Conservation (phyloP, 2,888 invertebrate genomes). For the Apodemia zela region DNA sequence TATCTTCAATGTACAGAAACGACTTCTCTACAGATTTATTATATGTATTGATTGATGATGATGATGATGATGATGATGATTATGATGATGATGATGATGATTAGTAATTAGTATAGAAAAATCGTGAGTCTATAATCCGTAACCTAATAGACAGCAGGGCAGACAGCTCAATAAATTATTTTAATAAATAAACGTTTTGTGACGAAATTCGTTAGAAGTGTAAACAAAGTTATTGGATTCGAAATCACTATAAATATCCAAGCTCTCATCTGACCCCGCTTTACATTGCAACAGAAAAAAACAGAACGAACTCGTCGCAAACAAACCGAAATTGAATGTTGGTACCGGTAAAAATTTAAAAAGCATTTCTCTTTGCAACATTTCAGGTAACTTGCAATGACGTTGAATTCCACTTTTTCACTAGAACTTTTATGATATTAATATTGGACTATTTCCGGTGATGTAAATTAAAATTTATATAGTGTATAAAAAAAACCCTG, state of each 20-base stretch:
- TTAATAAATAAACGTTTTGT: too few species aligned
- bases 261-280: conserved; percentile 5
- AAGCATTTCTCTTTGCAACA: conserved; percentile 5
- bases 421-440: not conserved
- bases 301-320: conserved; percentile 8
- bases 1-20: too few species aligned
- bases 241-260: conserved; percentile 15
- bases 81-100: too few species aligned
- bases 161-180: too few species aligned
- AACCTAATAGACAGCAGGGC: too few species aligned
- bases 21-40: too few species aligned
- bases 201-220: not conserved
- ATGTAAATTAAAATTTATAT: too few species aligned
- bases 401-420: not conserved
- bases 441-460: not conserved
- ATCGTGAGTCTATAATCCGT: too few species aligned
- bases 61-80: too few species aligned
- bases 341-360: conserved; percentile 11
- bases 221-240: conserved; percentile 10
- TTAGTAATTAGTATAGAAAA: too few species aligned
- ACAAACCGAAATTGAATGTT: conserved; percentile 12
- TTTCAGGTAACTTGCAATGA: conserved; percentile 3
- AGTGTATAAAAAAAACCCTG: too few species aligned
- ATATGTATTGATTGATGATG: too few species aligned
- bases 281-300: conserved; percentile 15